Conservation (phyloP, 2,888 invertebrate species). For the Pocota personata region DNA sequence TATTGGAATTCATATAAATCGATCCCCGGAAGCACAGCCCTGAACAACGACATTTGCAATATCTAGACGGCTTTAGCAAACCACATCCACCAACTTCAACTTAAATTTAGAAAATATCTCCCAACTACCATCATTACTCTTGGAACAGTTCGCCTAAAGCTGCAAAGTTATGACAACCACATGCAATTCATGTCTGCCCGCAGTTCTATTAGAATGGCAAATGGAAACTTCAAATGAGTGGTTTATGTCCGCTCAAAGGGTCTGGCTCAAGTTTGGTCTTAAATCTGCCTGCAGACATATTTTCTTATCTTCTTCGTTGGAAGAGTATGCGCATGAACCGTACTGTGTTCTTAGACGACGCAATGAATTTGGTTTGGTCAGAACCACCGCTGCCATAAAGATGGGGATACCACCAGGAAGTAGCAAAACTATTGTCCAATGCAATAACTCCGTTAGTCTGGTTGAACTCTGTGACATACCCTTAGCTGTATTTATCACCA, state of each 20-base stretch:
- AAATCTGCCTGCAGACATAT: not conserved
- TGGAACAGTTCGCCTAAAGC: conserved; percentile 19
- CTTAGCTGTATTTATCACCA: conserved; percentile 14
- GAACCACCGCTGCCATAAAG: not conserved
- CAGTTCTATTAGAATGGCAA: conserved; percentile 28
- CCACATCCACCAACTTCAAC: not conserved
- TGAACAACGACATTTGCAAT: too few relatives aligned
- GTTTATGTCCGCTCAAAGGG: conserved; percentile 29
- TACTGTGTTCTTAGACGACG: too few relatives aligned
- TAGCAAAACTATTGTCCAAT: conserved; percentile 3
- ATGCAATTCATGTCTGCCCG: conserved; percentile 25
- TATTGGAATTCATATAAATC: too few relatives aligned
- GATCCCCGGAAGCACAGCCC: too few relatives aligned
- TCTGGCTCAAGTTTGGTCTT: not conserved
- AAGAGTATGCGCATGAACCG: too few relatives aligned
- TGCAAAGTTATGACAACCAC: conserved; percentile 42
- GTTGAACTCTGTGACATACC: conserved; percentile 18
- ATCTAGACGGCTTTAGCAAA: not conserved
- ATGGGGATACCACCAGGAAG: conserved; percentile 43
- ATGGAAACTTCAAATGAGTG: conserved; percentile 21
- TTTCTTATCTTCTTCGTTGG: not conserved
- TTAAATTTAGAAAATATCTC: not conserved
- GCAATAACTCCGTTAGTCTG: conserved; percentile 10
- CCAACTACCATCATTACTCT: conserved; percentile 42
- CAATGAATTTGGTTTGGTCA: too few relatives aligned